Percentiles rank a stretch among this genome's conserved stretches.
phyloP scores from a whole-genome alignment of 2,888 invertebrate genomes.

The Mamestra brassicae region DNA sequence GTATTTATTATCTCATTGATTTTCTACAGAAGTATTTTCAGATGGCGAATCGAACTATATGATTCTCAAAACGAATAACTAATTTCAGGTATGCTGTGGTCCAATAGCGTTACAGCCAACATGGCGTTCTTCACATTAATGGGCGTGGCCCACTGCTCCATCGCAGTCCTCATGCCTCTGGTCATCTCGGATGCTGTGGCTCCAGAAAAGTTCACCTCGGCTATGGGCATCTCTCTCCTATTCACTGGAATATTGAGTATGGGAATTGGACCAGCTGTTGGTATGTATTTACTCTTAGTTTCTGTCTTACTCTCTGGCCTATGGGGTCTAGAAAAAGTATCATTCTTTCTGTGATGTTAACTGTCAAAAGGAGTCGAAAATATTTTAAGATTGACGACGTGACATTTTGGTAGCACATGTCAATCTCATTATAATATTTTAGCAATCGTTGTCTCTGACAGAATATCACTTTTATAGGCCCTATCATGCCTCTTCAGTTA shows the following conservation, averaged over 20 bases:
- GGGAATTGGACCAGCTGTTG: slow-evolving; percentile 43
- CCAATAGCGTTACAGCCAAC: not conserved
- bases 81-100: slow-evolving; percentile 49
- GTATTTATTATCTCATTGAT: not conserved
- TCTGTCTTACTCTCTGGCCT: not conserved
- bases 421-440: too few relatives aligned
- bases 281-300: slow-evolving; percentile 22
- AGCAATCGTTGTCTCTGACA: too few relatives aligned
- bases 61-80: not conserved
- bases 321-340: not conserved
- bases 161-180: slow-evolving; percentile 40
- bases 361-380: not conserved
- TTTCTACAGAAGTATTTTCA: not conserved
- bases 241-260: slow-evolving; percentile 32
- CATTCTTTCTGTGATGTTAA: not conserved
- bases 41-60: not conserved
- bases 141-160: slow-evolving; percentile 44
- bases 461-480: too few relatives aligned
- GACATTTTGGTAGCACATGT: too few relatives aligned
- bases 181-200: slow-evolving; percentile 46
- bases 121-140: slow-evolving; percentile 44
- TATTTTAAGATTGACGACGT: too few relatives aligned
- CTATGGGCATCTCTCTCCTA: slow-evolving; percentile 35
- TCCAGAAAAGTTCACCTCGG: slow-evolving; percentile 53
- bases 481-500: too few relatives aligned